Evolutionary conservation across 2,113 vertebrate genomes (phyloP).

Genomic region (Jaculus jaculus): DNA sequence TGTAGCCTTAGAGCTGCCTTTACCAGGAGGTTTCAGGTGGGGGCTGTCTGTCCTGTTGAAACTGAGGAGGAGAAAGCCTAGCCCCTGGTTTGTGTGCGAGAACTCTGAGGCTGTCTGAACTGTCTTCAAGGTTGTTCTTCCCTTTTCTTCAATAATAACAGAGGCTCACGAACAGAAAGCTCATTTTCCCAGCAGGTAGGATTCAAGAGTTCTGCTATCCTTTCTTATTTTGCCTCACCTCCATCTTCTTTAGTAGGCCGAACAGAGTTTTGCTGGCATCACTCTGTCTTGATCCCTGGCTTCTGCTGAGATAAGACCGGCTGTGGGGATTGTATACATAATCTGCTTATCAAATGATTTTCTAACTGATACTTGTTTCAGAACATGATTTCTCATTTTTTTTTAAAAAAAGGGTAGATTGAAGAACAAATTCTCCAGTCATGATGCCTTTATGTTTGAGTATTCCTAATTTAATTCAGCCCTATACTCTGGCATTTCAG

Average conservation of each 20-base stretch:
- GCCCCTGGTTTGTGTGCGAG: neutral
- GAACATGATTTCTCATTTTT: neutral
- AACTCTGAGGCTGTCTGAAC: neutral
- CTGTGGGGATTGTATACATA: neutral
- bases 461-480: neutral
- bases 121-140: neutral
- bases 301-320: no score
- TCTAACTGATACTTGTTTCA: neutral
- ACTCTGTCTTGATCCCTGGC: neutral
- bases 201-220: accelerated
- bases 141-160: neutral
- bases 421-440: neutral
- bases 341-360: neutral
- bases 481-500: neutral
- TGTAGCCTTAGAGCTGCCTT: neutral
- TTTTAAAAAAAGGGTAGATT: neutral
- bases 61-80: neutral
- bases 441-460: neutral
- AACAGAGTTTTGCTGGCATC: neutral
- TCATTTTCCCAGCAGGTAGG: neutral
- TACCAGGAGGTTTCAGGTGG: neutral
- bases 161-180: no score
- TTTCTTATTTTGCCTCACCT: no score
- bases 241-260: neutral
- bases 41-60: neutral